A percentile compares a stretch with the other conserved stretches of the same genome.
These are phyloP conservation scores for Dastarcus helophoroides DNA, from an alignment of 2,888 invertebrate species.

Conservation along the genomic window DNA sequence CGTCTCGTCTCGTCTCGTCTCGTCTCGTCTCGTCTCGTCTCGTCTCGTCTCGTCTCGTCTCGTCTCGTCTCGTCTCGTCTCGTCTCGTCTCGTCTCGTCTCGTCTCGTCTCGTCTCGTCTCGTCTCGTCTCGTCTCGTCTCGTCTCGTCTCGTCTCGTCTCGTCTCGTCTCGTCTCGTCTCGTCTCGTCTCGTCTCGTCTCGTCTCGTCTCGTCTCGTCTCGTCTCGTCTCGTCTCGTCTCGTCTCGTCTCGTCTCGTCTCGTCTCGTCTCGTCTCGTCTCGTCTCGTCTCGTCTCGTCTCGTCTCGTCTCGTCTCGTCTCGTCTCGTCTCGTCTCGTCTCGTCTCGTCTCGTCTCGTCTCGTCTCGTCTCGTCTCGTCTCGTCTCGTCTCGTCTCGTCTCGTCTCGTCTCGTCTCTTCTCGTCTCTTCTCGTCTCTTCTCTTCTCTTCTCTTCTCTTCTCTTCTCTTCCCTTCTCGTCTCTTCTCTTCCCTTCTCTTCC, in stretches of 20 bases:
- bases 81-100: background rate
- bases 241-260: background rate
- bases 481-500: background rate
- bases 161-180: conserved; percentile 1
- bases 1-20: conserved; percentile 1
- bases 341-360: conserved; percentile 1
- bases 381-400: background rate
- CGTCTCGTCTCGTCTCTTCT: background rate
- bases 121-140: conserved; percentile 1
- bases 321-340: conserved; percentile 1
- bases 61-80: background rate
- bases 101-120: conserved; percentile 1
- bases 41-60: conserved; percentile 1
- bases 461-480: background rate
- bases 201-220: conserved; percentile 1
- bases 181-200: conserved; percentile 1
- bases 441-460: background rate
- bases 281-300: conserved; percentile 1
- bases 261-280: conserved; percentile 1
- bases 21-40: background rate
- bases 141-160: conserved; percentile 1
- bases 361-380: conserved; percentile 1
- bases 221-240: conserved; percentile 1
- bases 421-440: background rate
- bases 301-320: conserved; percentile 1